Conservation (phyloP, 2,797 vertebrate species). For the Nannoperca obscura region DNA sequence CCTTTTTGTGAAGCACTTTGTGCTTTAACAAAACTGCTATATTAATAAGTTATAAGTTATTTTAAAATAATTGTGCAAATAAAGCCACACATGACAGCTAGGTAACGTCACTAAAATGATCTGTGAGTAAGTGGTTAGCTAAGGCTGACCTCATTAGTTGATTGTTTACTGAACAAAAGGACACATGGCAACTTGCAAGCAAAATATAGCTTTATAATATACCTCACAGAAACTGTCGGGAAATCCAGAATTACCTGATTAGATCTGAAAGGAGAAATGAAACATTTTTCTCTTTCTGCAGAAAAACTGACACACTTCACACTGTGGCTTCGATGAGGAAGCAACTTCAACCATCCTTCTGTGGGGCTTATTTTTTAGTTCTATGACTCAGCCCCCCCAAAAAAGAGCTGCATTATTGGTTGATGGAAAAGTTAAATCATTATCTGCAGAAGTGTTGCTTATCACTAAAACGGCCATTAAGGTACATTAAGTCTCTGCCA, state of each 20-base stretch:
- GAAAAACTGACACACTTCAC: conserved; percentile 10
- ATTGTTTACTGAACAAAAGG: neutral
- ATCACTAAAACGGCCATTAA: conserved; percentile 19
- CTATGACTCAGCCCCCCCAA: conserved; percentile 33
- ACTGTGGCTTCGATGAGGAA: conserved; percentile 21
- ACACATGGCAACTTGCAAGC: neutral
- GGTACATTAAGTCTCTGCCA: neutral
- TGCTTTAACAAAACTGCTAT: too few relatives aligned
- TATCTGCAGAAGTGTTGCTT: conserved; percentile 12
- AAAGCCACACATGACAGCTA: neutral
- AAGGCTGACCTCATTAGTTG: neutral
- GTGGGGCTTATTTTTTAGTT: conserved; percentile 27
- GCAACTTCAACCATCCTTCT: conserved; percentile 30
- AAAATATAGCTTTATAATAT: conserved; percentile 7
- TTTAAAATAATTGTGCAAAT: neutral
- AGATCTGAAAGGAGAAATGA: conserved; percentile 34
- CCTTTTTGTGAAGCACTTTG: too few relatives aligned
- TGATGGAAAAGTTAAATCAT: neutral
- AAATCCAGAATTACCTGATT: neutral
- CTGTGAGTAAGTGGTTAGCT: neutral
- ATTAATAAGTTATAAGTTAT: too few relatives aligned
- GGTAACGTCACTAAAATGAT: neutral
- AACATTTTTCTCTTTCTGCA: conserved; percentile 15
- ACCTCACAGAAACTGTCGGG: neutral
- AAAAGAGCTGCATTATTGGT: conserved; percentile 35